A percentile compares a stretch with the other conserved stretches of the same genome.
Conservation (phyloP, 2,888 invertebrate genomes). For the Celastrina argiolus region DNA sequence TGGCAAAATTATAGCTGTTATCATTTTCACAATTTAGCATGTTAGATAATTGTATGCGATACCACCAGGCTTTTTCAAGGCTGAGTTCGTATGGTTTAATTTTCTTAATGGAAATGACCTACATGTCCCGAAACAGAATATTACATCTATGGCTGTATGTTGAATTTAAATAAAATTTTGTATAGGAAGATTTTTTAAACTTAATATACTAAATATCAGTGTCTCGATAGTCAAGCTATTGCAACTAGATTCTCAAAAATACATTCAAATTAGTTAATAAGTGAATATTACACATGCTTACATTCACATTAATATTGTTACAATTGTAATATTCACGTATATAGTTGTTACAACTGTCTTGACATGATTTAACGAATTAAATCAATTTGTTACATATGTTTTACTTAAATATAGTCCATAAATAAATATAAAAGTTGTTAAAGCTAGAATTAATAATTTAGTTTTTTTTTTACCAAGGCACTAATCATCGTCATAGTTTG, state of each 20-base stretch:
- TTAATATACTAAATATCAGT: background rate
- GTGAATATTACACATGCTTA: background rate
- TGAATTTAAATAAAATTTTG: no score
- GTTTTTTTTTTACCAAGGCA: background rate
- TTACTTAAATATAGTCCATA: constrained; percentile 11
- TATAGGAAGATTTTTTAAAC: background rate
- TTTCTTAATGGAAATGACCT: no score
- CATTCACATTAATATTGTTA: background rate
- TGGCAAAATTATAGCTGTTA: background rate
- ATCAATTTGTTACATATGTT: background rate
- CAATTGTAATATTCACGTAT: background rate
- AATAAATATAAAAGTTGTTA: background rate
- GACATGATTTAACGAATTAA: background rate
- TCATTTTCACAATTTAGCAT: background rate
- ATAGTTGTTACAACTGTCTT: background rate
- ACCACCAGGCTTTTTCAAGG: background rate
- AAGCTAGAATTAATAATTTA: constrained; percentile 10
- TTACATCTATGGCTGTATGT: no score
- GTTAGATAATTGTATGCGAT: background rate
- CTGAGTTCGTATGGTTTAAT: no score
- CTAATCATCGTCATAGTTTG: background rate
- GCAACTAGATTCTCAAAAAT: background rate
- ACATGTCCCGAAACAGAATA: no score
- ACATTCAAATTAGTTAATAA: background rate
- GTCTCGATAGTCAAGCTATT: background rate